Conservation (phyloP, 53 echinoderm and acorn worm genomes). For the Hippasteria phrygiana region DNA sequence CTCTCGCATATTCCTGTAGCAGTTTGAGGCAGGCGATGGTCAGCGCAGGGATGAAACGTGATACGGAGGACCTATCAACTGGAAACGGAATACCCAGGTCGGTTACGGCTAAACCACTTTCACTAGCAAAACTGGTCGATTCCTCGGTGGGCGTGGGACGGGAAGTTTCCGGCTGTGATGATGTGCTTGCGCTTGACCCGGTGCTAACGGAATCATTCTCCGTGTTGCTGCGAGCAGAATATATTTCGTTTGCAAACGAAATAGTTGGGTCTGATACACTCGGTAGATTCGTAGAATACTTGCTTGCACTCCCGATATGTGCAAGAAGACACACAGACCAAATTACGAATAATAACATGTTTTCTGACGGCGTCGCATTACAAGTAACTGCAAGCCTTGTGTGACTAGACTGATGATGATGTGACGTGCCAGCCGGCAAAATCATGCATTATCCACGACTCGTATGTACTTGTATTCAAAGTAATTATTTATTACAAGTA, state of each 20-base stretch:
- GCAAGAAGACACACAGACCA: neutral
- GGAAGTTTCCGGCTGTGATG: too few species aligned
- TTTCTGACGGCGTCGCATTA: neutral
- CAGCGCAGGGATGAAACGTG: slow-evolving; percentile 13
- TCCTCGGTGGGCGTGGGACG: neutral
- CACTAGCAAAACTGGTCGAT: neutral
- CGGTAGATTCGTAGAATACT: neutral
- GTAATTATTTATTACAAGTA: too few species aligned
- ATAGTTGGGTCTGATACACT: neutral
- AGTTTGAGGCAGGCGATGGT: slow-evolving; percentile 14
- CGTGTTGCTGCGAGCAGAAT: neutral
- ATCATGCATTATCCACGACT: too few species aligned
- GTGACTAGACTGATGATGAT: too few species aligned
- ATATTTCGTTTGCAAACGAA: too few species aligned
- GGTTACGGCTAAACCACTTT: neutral
- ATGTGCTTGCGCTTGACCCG: neutral
- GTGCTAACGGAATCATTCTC: neutral
- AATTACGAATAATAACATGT: slow-evolving; percentile 10
- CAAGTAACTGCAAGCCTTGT: too few species aligned
- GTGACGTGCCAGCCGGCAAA: too few species aligned
- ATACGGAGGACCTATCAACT: neutral
- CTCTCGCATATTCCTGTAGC: slow-evolving; percentile 49
- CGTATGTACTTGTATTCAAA: too few species aligned
- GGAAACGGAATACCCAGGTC: neutral
- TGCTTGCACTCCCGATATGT: neutral